Percentiles rank a stretch among this genome's conserved stretches.
Evolutionary conservation across 2,888 invertebrate species (phyloP).

Genomic region (Cataglyphis livida): DNA sequence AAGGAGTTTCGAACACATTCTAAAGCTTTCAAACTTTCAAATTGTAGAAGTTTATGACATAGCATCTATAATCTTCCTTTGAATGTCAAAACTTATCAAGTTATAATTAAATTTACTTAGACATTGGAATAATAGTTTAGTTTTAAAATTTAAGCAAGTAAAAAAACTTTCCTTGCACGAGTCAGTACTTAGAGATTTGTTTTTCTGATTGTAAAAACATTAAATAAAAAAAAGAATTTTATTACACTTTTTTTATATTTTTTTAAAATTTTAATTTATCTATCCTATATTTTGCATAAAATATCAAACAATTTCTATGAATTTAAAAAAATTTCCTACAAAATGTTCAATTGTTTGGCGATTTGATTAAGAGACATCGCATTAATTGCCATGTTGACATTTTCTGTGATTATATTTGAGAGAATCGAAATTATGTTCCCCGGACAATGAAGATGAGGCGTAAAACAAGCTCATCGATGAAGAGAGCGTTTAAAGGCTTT

Average conservation of each 20-base stretch:
- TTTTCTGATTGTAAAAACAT: neutral
- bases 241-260: neutral
- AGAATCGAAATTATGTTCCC: constrained; percentile 47
- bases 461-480: constrained; percentile 51
- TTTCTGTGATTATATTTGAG: neutral
- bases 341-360: neutral
- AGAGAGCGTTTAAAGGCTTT: constrained; percentile 75
- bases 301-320: neutral
- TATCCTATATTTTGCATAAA: neutral
- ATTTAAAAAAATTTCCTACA: neutral
- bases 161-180: neutral
- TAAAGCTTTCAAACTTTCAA: constrained; percentile 18
- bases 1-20: constrained; percentile 14
- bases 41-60: constrained; percentile 28
- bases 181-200: neutral
- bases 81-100: constrained; percentile 30
- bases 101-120: constrained; percentile 32
- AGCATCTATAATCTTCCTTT: constrained; percentile 41
- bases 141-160: neutral
- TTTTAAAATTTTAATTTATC: neutral
- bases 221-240: constrained; percentile 16
- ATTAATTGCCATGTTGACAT: constrained; percentile 34
- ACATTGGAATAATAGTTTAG: constrained; percentile 4
- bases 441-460: constrained; percentile 61
- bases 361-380: neutral